These are phyloP conservation scores for Desmodus rotundus DNA, from an alignment of 2,113 vertebrate genomes.

Conservation along the genomic window DNA sequence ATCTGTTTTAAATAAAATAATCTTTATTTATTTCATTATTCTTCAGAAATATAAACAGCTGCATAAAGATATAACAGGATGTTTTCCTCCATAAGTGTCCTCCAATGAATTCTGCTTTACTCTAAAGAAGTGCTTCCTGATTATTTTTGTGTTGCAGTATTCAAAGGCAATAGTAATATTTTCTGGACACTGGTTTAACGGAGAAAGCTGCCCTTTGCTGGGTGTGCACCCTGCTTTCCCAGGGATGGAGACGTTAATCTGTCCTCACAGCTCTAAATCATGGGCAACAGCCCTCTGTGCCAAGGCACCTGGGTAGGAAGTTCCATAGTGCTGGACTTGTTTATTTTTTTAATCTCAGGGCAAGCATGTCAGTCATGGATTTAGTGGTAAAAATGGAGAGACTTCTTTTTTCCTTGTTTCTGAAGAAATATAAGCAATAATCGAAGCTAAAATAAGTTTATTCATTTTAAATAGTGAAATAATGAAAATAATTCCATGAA, in stretches of 20 bases:
- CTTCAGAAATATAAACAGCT: neutral
- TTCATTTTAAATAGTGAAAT: constrained; percentile 25
- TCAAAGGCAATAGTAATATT: neutral
- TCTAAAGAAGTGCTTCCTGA: neutral
- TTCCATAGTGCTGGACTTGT: neutral
- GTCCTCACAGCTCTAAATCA: neutral
- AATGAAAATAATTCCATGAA: constrained; percentile 23
- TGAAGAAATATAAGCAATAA: neutral
- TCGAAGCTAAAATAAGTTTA: neutral
- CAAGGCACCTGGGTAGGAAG: neutral
- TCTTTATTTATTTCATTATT: neutral
- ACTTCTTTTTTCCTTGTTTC: neutral
- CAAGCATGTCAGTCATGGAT: neutral
- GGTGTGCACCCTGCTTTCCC: neutral
- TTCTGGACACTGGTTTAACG: neutral
- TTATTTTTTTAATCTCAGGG: neutral
- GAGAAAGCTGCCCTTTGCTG: neutral
- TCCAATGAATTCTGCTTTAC: neutral
- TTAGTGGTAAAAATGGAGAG: neutral
- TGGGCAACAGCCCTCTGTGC: neutral
- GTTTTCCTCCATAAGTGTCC: neutral
- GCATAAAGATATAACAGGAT: neutral
- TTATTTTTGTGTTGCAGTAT: neutral
- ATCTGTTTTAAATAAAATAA: neutral
- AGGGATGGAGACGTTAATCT: neutral